These are phyloP conservation scores for Cerastoderma edule DNA, from an alignment of 2,888 invertebrate genomes.

Conservation along the genomic window DNA sequence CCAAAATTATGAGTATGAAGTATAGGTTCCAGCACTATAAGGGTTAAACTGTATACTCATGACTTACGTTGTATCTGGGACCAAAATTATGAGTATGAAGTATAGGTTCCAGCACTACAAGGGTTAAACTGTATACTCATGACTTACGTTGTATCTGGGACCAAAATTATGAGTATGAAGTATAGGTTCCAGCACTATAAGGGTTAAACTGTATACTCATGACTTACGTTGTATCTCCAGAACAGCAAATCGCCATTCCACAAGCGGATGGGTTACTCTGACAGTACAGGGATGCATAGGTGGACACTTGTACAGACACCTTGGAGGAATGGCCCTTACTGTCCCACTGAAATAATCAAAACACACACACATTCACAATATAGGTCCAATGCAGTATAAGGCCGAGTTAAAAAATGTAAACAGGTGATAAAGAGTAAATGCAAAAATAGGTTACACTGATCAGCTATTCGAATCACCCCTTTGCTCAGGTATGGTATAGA, in stretches of 20 bases:
- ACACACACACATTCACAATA: background rate
- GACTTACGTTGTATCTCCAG: conserved; percentile 42
- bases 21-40: no score
- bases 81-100: background rate
- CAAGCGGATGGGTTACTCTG: conserved; percentile 44
- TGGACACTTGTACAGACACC: conserved; percentile 44
- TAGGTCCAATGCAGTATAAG: background rate
- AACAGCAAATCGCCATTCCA: conserved; percentile 51
- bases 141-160: background rate
- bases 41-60: no score
- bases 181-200: background rate
- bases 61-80: background rate
- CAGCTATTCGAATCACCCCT: background rate
- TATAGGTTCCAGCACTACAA: background rate
- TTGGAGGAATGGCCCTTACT: conserved; percentile 40
- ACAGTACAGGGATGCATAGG: conserved; percentile 62
- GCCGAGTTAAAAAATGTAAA: background rate
- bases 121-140: background rate
- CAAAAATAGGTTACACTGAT: background rate
- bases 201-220: background rate
- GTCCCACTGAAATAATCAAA: conserved; percentile 56
- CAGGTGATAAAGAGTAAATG: background rate
- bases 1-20: no score
- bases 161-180: background rate
- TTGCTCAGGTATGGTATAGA: background rate